Evolutionary conservation across 2,888 invertebrate species (phyloP).

Genomic region (Cheilosia grossa): DNA sequence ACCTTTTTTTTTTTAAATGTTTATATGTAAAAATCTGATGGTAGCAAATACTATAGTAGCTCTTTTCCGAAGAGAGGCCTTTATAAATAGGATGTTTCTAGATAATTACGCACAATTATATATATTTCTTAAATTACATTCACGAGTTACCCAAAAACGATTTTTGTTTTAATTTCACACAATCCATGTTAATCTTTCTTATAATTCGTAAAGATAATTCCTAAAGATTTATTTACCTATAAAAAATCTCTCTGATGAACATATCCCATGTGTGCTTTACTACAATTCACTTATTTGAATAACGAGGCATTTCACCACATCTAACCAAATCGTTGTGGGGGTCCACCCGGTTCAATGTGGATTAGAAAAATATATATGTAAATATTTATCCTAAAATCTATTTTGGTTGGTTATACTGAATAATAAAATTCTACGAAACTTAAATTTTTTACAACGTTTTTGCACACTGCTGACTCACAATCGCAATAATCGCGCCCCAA

Average conservation of each 20-base stretch:
- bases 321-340: conserved; percentile 26
- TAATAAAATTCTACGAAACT: conserved; percentile 54
- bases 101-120: no score
- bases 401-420: conserved; percentile 56
- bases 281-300: conserved; percentile 16
- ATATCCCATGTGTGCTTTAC: not conserved
- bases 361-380: conserved; percentile 50
- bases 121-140: no score
- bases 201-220: no score
- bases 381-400: conserved; percentile 70
- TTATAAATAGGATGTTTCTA: no score
- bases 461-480: conserved; percentile 66
- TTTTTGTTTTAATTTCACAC: no score
- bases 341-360: conserved; percentile 30
- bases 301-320: conserved; percentile 25
- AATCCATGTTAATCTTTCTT: no score
- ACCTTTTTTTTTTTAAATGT: no score
- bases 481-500: conserved; percentile 50
- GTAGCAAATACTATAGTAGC: no score
- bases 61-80: no score
- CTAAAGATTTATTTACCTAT: no score
- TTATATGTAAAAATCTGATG: no score
- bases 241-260: not conserved
- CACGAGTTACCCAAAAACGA: no score
- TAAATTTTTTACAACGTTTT: conserved; percentile 66